Conservation (phyloP, 2,888 invertebrate species). For the Alcis repandata region DNA sequence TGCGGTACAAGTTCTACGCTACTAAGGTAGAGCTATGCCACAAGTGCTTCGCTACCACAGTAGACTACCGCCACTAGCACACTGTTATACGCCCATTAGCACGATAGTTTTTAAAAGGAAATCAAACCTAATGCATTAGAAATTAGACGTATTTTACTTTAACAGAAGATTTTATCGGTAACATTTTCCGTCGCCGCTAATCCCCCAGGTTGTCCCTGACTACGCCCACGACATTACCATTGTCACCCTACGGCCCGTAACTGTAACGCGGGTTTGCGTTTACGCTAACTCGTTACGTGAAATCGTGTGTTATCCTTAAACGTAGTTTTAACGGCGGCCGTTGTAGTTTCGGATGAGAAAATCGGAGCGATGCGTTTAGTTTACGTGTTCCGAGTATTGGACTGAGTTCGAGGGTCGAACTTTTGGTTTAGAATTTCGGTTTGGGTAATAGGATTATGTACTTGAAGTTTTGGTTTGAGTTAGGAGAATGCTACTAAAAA, state of each 20-base stretch:
- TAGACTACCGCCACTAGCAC: too few species aligned
- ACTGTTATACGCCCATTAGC: too few species aligned
- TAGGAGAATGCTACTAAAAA: background rate
- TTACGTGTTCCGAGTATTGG: background rate
- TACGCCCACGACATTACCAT: conserved; percentile 42
- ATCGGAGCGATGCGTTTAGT: conserved; percentile 1
- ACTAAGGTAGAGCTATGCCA: background rate
- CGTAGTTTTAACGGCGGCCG: conserved; percentile 38
- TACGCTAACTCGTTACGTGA: conserved; percentile 57
- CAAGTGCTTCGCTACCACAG: background rate
- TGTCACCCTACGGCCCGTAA: conserved; percentile 50
- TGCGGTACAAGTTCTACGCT: background rate
- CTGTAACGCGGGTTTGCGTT: conserved; percentile 45
- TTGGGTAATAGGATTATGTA: too few species aligned
- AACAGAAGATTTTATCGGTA: background rate
- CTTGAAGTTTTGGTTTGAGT: too few species aligned
- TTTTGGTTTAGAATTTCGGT: background rate
- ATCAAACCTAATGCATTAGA: too few species aligned
- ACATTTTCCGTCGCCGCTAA: background rate
- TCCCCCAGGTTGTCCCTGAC: background rate
- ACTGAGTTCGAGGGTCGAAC: conserved; percentile 5
- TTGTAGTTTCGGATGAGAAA: conserved; percentile 24
- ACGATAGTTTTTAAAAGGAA: too few species aligned
- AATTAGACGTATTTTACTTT: too few species aligned
- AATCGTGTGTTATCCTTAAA: conserved; percentile 47